Percentiles rank a stretch among this genome's conserved stretches.
Evolutionary conservation across 2,797 vertebrate genomes (phyloP).

Genomic region (Eulemur albifrons): DNA sequence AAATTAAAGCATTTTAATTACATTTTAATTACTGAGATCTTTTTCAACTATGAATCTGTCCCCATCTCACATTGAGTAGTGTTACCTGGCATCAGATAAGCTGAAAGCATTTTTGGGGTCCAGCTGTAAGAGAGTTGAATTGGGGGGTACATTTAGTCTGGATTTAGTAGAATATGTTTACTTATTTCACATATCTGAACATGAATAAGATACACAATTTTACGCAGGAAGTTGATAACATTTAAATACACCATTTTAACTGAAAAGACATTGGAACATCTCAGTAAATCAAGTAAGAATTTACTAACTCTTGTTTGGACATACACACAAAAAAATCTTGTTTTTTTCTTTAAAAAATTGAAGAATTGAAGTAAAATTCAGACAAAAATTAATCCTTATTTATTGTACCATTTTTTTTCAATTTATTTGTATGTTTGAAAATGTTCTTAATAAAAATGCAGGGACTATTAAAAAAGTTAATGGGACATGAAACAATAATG

Average conservation of each 20-base stretch:
- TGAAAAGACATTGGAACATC: neutral
- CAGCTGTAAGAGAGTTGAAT: neutral
- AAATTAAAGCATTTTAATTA: neutral
- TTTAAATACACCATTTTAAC: neutral
- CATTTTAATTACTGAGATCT: neutral
- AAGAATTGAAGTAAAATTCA: slow-evolving; percentile 35
- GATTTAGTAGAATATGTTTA: neutral
- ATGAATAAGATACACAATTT: neutral
- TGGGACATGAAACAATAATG: neutral
- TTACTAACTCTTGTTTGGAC: neutral
- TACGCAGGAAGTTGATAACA: neutral
- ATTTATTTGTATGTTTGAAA: neutral
- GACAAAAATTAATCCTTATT: neutral
- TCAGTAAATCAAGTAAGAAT: neutral
- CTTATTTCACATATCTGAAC: neutral
- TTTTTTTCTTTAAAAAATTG: slow-evolving; percentile 8
- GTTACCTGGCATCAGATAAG: neutral
- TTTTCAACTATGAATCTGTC: neutral
- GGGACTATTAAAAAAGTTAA: slow-evolving; percentile 5
- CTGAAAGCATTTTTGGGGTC: neutral
- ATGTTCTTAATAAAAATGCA: neutral
- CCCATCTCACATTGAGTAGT: neutral
- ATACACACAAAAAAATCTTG: neutral
- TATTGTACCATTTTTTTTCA: neutral
- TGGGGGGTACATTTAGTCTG: neutral